Conservation (phyloP, 2,888 invertebrate genomes). For the Stenodera caucasica region DNA sequence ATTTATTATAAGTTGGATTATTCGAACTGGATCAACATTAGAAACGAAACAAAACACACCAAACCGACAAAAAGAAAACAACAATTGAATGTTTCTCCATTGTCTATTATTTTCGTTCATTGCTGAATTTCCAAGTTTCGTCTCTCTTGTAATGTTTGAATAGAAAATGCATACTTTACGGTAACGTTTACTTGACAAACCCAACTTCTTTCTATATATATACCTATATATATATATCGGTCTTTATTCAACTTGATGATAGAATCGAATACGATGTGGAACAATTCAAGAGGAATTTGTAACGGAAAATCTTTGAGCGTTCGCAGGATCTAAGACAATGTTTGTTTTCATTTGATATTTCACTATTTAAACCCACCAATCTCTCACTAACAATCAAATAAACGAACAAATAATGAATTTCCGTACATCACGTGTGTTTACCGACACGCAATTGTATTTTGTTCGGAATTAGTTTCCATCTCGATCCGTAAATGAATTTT, state of each 20-base stretch:
- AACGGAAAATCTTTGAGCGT: background rate
- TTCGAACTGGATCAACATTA: too few relatives aligned
- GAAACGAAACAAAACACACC: too few relatives aligned
- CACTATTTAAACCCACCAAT: background rate
- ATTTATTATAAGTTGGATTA: background rate
- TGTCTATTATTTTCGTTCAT: background rate
- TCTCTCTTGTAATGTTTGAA: background rate
- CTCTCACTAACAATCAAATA: background rate
- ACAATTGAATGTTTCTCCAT: background rate
- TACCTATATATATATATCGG: too few relatives aligned
- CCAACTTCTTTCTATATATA: background rate
- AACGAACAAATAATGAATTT: background rate
- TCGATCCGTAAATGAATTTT: background rate
- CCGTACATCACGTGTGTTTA: background rate
- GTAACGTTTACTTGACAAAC: slow-evolving; percentile 3
- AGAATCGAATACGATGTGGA: background rate
- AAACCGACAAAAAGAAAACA: too few relatives aligned
- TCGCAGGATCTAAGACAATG: background rate
- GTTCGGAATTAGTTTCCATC: background rate
- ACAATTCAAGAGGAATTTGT: slow-evolving; percentile 1
- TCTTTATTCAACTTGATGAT: background rate
- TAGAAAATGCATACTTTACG: slow-evolving; percentile 1
- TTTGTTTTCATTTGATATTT: background rate
- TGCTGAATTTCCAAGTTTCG: background rate
- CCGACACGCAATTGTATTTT: background rate